Conservation (phyloP, 1,140 invertebrate genomes). For the Megathymus violae region DNA sequence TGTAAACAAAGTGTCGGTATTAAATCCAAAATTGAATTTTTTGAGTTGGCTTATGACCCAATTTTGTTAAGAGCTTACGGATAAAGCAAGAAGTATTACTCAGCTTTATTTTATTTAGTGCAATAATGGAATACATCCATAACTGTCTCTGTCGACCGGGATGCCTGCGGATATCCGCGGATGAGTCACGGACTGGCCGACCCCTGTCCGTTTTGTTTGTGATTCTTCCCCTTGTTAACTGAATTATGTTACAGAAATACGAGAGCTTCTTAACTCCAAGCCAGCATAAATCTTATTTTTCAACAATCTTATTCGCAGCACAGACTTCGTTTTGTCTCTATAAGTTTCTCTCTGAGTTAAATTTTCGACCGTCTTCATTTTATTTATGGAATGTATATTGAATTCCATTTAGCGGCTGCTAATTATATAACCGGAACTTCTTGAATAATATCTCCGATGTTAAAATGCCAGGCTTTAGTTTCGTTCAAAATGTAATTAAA, state of each 20-base stretch:
- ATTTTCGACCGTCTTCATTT: slow-evolving; percentile 45
- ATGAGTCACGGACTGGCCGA: slow-evolving; percentile 65
- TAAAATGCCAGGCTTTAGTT: slow-evolving; percentile 1
- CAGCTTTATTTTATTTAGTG: slow-evolving; percentile 60
- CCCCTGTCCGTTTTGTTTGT: slow-evolving; percentile 73
- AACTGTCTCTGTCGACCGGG: slow-evolving; percentile 61
- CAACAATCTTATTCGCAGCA: slow-evolving; percentile 48
- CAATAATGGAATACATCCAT: slow-evolving; percentile 69
- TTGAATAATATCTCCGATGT: too few species aligned
- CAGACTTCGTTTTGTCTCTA: slow-evolving; percentile 28
- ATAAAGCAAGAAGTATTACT: slow-evolving; percentile 36
- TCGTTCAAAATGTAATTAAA: background rate
- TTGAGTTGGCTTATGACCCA: slow-evolving; percentile 6
- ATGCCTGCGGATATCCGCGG: slow-evolving; percentile 68
- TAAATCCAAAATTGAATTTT: slow-evolving; percentile 5
- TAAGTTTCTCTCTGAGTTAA: slow-evolving; percentile 41
- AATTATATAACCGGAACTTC: slow-evolving; percentile 39
- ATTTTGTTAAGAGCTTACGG: slow-evolving; percentile 27
- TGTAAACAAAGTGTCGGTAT: background rate
- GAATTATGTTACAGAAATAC: slow-evolving; percentile 77
- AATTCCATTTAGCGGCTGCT: slow-evolving; percentile 43
- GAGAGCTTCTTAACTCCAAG: slow-evolving; percentile 61
- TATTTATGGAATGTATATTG: slow-evolving; percentile 43
- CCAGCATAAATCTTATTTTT: slow-evolving; percentile 72
- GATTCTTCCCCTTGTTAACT: slow-evolving; percentile 76